Conservation (phyloP, 2,113 vertebrate genomes). For the Cryptotis parvus region DNA sequence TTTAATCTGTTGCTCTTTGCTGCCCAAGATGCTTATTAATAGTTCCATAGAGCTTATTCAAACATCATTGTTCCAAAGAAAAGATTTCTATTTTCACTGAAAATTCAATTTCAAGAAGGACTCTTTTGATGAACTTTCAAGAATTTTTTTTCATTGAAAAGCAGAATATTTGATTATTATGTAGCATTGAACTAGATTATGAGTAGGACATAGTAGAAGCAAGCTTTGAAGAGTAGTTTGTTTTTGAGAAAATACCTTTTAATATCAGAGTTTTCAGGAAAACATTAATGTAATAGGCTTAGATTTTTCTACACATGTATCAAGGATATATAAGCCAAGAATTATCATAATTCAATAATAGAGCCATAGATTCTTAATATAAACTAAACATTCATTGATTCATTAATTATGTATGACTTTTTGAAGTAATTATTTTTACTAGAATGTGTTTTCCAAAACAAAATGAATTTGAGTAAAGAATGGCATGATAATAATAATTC, state of each 20-base stretch:
- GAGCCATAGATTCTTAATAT: constrained; percentile 3
- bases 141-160: constrained; percentile 7
- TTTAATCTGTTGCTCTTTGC: constrained; percentile 45
- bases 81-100: constrained; percentile 34
- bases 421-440: background rate
- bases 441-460: background rate
- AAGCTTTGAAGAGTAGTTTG: background rate
- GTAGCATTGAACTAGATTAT: background rate
- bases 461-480: background rate
- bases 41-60: constrained; percentile 52
- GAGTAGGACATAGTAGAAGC: background rate
- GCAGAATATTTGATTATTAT: background rate
- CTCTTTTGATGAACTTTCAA: constrained; percentile 63
- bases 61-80: constrained; percentile 63
- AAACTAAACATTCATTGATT: background rate
- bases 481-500: background rate
- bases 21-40: constrained; percentile 48
- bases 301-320: background rate
- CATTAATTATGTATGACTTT: background rate
- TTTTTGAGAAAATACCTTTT: background rate
- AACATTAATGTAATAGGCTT: background rate
- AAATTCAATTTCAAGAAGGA: constrained; percentile 51
- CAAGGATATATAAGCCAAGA: background rate
- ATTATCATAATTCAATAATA: constrained; percentile 23
- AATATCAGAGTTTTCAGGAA: constrained; percentile 4